phyloP scores from a whole-genome alignment of 2,797 vertebrate genomes.

The Thaleichthys pacificus region DNA sequence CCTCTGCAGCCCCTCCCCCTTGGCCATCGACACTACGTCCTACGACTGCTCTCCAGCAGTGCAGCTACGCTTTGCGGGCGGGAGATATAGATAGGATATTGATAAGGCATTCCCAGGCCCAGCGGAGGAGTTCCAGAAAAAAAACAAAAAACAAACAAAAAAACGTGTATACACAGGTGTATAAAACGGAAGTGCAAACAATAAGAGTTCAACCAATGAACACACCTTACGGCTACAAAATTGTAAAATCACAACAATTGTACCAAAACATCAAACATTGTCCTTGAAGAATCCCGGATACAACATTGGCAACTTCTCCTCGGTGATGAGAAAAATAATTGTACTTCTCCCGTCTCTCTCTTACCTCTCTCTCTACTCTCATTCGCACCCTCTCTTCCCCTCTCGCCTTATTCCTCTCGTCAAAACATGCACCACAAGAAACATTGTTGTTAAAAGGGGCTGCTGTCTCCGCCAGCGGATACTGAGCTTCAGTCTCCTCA shows the following conservation, averaged over 20 bases:
- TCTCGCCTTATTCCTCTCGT: too few species aligned
- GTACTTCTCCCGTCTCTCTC: too few species aligned
- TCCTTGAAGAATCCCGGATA: constrained; percentile 70
- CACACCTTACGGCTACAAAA: constrained; percentile 79
- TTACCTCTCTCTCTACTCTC: too few species aligned
- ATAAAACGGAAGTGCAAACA: constrained; percentile 75
- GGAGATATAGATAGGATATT: constrained; percentile 54
- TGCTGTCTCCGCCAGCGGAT: constrained; percentile 78
- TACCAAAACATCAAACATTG: constrained; percentile 73
- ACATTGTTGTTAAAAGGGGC: constrained; percentile 30
- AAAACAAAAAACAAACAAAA: too few species aligned
- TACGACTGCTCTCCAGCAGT: constrained; percentile 57
- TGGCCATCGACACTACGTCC: constrained; percentile 26
- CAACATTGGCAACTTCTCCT: constrained; percentile 81
- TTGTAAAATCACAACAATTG: constrained; percentile 68
- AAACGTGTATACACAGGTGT: constrained; percentile 52
- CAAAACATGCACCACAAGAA: too few species aligned
- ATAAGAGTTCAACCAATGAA: constrained; percentile 53
- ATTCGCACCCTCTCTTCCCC: too few species aligned
- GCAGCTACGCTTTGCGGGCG: constrained; percentile 58
- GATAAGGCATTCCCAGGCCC: constrained; percentile 78
- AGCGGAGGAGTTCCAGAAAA: constrained; percentile 67
- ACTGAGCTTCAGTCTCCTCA: constrained; percentile 41
- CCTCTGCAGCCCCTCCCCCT: constrained; percentile 51
- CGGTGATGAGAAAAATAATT: constrained; percentile 43